These are phyloP conservation scores for Megaleporinus macrocephalus DNA, from an alignment of 2,113 vertebrate species.

Conservation along the genomic window DNA sequence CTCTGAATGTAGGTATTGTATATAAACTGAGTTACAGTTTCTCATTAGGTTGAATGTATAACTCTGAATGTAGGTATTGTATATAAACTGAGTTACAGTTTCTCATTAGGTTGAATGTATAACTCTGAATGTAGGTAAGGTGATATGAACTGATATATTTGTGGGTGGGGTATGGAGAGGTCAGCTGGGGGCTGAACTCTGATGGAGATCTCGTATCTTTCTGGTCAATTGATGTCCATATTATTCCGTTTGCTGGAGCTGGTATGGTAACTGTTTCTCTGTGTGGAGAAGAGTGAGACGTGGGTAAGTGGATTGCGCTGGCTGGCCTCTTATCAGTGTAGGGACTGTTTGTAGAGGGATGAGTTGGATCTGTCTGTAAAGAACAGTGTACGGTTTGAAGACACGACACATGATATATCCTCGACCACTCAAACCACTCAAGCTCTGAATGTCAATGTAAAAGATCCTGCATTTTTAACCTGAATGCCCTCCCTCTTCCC, in stretches of 20 bases:
- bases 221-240: neutral
- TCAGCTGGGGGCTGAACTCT: too few relatives aligned
- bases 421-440: slow-evolving; percentile 40
- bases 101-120: too few relatives aligned
- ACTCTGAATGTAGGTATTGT: too few relatives aligned
- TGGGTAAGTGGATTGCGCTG: neutral
- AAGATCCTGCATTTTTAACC: slow-evolving; percentile 54
- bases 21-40: too few relatives aligned
- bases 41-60: too few relatives aligned
- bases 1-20: too few relatives aligned
- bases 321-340: slow-evolving; percentile 28
- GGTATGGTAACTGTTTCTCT: neutral
- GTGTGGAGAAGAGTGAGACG: neutral
- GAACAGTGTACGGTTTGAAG: slow-evolving; percentile 49
- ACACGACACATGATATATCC: slow-evolving; percentile 43
- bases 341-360: slow-evolving; percentile 29
- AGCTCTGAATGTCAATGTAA: slow-evolving; percentile 50
- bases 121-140: too few relatives aligned
- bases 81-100: too few relatives aligned
- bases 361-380: slow-evolving; percentile 19
- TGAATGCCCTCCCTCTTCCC: slow-evolving; percentile 24
- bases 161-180: too few relatives aligned
- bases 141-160: too few relatives aligned
- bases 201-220: neutral
- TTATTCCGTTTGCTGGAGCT: neutral